Evolutionary conservation across 2,113 vertebrate species (phyloP), one percentile per base, ranked within the genome.

Genomic region (Petrocephalus zakoni): DNA sequence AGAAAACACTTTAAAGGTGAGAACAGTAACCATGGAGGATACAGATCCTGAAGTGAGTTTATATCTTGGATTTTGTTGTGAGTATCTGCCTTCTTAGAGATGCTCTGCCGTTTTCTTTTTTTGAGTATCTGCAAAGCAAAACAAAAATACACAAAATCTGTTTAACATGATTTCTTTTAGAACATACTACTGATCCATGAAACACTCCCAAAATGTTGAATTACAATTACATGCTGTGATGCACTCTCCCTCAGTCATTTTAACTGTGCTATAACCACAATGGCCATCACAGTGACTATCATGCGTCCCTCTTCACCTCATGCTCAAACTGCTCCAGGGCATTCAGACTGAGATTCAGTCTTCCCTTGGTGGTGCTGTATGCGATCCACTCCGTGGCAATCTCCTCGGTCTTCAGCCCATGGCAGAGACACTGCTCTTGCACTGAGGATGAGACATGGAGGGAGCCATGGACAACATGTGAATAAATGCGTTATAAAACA

Each of bases 331-430:
- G 91, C 2, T 94, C 93, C 81, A 99, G 94, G 53, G 58, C 89
- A 29, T 95, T 93, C 1, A 90, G 0, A 22, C 89, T 94, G 5
- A 99, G 95, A 2, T 87, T 90, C 0, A 89, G 49, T 10, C 89
- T 93, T 55, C 37, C 92, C 93, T 93, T 96, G 9, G 94, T 95
- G 61, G 91, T 91, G 88, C 95, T 95, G 88, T 96, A 99, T 25
- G 98, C 97, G 19, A 99, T 72, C 91, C 98, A 97, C 92, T 97
- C 96, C 0, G 88, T n/a, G 1, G 96, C 94, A 58, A 99, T 92
- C 0, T 93, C 91, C 4, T 95, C 93, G 1, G 94, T 94, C 0
- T 88, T 91, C 19, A 97, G 91, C 68, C 95, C 92, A 87, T 96
- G 94, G 34, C 92, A 93, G 19, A 96, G 84, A 51, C 97, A 99